These are phyloP conservation scores for Leptosomus discolor DNA, from an alignment of 2,113 vertebrate genomes.

Conservation along the genomic window DNA sequence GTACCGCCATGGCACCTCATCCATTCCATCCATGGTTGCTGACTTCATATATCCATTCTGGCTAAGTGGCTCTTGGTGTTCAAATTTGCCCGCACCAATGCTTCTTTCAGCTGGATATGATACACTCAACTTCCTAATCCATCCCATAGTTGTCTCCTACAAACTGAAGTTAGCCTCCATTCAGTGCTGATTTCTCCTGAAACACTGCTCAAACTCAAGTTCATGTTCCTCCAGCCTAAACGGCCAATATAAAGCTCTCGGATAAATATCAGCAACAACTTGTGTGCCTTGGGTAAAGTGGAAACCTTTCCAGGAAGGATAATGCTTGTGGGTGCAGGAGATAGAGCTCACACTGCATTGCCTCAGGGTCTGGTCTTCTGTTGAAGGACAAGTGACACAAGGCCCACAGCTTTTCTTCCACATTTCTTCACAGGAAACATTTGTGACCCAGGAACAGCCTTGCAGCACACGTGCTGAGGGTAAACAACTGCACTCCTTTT, in stretches of 20 bases:
- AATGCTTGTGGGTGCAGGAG: not conserved
- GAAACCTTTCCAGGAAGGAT: not conserved
- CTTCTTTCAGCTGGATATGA: not conserved
- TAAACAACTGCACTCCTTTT: slow-evolving; percentile 1
- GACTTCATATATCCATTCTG: not conserved
- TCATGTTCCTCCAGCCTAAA: not conserved
- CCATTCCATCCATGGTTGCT: not conserved
- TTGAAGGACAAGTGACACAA: not conserved
- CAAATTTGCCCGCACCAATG: not conserved
- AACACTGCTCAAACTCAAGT: not conserved
- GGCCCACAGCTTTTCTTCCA: not conserved
- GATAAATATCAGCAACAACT: not conserved
- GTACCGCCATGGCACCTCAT: not conserved
- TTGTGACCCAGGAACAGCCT: not conserved
- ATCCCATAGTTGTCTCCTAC: not conserved
- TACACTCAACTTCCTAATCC: not conserved
- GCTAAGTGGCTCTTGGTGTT: not conserved
- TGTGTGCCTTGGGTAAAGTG: not conserved
- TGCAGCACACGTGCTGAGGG: not conserved
- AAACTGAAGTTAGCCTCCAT: not conserved
- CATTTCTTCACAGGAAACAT: not conserved
- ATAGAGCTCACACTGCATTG: not conserved
- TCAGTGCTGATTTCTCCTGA: not conserved
- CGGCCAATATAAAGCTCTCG: not conserved
- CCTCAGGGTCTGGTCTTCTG: not conserved